These are phyloP conservation scores for Malthinus seriepunctatus DNA, from an alignment of 2,888 invertebrate genomes.

Conservation along the genomic window DNA sequence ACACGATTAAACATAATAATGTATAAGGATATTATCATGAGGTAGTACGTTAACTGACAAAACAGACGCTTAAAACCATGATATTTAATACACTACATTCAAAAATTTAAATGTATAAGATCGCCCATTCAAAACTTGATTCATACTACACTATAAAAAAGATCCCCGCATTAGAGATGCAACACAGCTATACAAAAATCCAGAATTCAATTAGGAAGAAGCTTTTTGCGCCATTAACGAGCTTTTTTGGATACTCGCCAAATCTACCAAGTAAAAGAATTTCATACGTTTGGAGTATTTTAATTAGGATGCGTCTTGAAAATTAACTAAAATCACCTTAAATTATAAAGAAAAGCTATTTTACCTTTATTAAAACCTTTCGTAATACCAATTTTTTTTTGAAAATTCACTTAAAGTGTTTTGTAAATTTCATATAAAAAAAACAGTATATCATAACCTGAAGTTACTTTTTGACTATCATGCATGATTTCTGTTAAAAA, in stretches of 20 bases:
- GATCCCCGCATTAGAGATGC: slow-evolving; percentile 23
- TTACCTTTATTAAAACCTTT: too few relatives aligned
- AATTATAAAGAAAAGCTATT: too few relatives aligned
- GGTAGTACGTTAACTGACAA: slow-evolving; percentile 4
- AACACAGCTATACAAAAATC: slow-evolving; percentile 17
- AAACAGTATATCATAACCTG: too few relatives aligned
- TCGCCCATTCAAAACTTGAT: slow-evolving; percentile 13
- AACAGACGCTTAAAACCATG: neutral
- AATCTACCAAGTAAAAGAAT: slow-evolving; percentile 15
- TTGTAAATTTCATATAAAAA: too few relatives aligned
- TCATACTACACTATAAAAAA: slow-evolving; percentile 17
- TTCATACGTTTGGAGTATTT: slow-evolving; percentile 24
- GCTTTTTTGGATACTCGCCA: slow-evolving; percentile 24
- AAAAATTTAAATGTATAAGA: slow-evolving; percentile 6
- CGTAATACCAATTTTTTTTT: too few relatives aligned
- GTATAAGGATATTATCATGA: slow-evolving; percentile 7
- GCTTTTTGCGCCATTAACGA: slow-evolving; percentile 24
- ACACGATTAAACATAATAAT: slow-evolving; percentile 8
- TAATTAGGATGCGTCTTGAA: slow-evolving; percentile 22
- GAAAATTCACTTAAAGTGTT: too few relatives aligned
- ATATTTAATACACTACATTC: slow-evolving; percentile 8
- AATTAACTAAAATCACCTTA: neutral
- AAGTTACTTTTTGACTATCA: too few relatives aligned
- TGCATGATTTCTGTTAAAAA: too few relatives aligned
- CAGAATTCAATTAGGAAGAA: slow-evolving; percentile 24